Conservation (phyloP, 1,140 invertebrate genomes). For the Drosophila bipectinata region DNA sequence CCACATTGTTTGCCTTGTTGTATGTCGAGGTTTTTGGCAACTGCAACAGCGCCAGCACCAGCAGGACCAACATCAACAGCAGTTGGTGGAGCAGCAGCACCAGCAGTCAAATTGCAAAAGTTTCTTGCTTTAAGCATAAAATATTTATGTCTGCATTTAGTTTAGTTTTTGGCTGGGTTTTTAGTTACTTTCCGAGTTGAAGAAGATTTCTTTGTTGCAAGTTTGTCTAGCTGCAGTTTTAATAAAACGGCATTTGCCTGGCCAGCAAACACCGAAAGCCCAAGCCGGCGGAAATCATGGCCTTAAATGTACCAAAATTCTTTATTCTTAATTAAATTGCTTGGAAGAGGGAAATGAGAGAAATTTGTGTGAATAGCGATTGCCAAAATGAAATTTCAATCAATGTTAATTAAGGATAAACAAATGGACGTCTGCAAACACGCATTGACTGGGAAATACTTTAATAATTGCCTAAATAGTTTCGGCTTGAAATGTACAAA, state of each 20-base stretch:
- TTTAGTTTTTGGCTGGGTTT: conserved; percentile 73
- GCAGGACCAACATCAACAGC: conserved; percentile 28
- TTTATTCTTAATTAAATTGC: conserved; percentile 40
- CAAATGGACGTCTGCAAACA: conserved; percentile 2
- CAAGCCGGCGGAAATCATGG: conserved; percentile 31
- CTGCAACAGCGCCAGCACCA: conserved; percentile 34
- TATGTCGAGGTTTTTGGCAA: conserved; percentile 60
- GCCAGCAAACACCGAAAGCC: conserved; percentile 10
- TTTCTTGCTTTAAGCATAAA: conserved; percentile 81
- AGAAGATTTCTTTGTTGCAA: conserved; percentile 61
- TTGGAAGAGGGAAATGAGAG: conserved; percentile 14
- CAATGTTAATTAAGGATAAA: conserved; percentile 29
- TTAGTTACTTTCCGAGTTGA: conserved; percentile 67
- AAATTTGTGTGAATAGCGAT: conserved; percentile 3
- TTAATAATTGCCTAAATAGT: conserved; percentile 7
- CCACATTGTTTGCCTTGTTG: conserved; percentile 65
- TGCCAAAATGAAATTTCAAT: conserved; percentile 25
- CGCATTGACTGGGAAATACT: conserved; percentile 2
- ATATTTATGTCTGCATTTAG: conserved; percentile 81
- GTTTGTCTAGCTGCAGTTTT: conserved; percentile 71
- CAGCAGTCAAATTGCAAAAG: conserved; percentile 80
- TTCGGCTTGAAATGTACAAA: background rate
- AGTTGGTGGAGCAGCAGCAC: conserved; percentile 34
- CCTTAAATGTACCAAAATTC: conserved; percentile 21
- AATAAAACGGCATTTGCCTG: conserved; percentile 69